These are phyloP conservation scores for Gorilla gorilla DNA, from an alignment of 2,113 vertebrate species.

Conservation along the genomic window DNA sequence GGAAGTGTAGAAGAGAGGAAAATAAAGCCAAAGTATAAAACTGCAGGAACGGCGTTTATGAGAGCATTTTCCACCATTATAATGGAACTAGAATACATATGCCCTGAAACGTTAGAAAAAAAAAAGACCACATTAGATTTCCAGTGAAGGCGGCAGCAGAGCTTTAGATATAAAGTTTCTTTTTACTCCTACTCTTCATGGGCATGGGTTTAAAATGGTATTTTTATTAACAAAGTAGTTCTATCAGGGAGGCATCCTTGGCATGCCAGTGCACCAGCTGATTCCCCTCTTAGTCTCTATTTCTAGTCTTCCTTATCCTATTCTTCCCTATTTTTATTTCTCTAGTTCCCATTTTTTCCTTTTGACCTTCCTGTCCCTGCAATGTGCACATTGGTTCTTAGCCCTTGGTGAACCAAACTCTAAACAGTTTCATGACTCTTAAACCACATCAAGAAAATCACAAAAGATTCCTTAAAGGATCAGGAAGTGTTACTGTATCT, in stretches of 20 bases:
- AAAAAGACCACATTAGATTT: not conserved
- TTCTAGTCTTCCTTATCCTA: not conserved
- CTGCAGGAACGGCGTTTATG: not conserved
- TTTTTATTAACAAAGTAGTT: not conserved
- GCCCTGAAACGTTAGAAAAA: not conserved
- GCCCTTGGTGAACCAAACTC: not conserved
- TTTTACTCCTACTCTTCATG: not conserved
- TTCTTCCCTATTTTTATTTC: not conserved
- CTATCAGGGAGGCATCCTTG: not conserved
- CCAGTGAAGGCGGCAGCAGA: not conserved
- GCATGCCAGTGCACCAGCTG: not conserved
- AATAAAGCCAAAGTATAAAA: not conserved
- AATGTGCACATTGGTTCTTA: not conserved
- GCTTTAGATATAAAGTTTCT: not conserved
- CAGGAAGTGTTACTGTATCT: not conserved
- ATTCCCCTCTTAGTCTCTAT: not conserved
- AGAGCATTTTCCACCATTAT: not conserved
- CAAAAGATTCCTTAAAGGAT: not conserved
- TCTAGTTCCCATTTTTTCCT: not conserved
- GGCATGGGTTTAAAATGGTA: not conserved
- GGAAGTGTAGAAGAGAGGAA: not conserved
- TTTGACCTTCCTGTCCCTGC: not conserved
- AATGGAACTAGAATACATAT: not conserved
- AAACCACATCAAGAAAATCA: constrained; percentile 11
- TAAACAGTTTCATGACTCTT: not conserved